Evolutionary conservation across 2,797 vertebrate genomes (phyloP).

Genomic region (Pampus argenteus): DNA sequence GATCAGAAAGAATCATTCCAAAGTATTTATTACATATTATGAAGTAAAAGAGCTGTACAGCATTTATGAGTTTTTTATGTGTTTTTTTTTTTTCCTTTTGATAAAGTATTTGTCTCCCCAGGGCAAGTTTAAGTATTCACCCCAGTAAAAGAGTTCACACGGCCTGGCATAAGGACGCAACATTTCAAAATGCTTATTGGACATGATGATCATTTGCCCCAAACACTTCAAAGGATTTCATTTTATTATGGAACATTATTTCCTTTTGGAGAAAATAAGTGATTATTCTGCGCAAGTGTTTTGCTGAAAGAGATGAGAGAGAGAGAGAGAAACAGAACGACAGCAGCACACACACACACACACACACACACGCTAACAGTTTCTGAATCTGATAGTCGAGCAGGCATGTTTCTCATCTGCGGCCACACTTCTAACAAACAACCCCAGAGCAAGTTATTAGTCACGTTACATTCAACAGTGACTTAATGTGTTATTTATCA

Average conservation of each 20-base stretch:
- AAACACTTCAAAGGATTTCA: slow-evolving; percentile 45
- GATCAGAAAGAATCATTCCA: slow-evolving; percentile 61
- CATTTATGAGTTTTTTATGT: slow-evolving; percentile 52
- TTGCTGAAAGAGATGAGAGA: slow-evolving; percentile 24
- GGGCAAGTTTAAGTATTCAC: slow-evolving; percentile 60
- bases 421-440: slow-evolving; percentile 8
- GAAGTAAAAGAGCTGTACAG: slow-evolving; percentile 39
- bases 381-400: slow-evolving; percentile 6
- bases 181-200: slow-evolving; percentile 26
- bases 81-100: slow-evolving; percentile 43
- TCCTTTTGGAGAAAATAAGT: slow-evolving; percentile 29
- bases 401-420: slow-evolving; percentile 3
- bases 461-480: not conserved
- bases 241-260: slow-evolving; percentile 49
- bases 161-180: slow-evolving; percentile 37
- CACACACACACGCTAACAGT: slow-evolving; percentile 8
- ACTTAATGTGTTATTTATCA: slow-evolving; percentile 5
- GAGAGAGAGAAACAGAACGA: slow-evolving; percentile 18
- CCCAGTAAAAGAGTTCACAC: slow-evolving; percentile 66
- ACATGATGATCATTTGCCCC: slow-evolving; percentile 15
- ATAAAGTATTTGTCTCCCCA: slow-evolving; percentile 55
- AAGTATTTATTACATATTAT: slow-evolving; percentile 62
- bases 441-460: not conserved
- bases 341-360: slow-evolving; percentile 25
- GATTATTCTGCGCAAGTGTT: slow-evolving; percentile 21